These are phyloP conservation scores for Camptogramma bilineatum DNA, from an alignment of 2,888 invertebrate species.

Conservation along the genomic window DNA sequence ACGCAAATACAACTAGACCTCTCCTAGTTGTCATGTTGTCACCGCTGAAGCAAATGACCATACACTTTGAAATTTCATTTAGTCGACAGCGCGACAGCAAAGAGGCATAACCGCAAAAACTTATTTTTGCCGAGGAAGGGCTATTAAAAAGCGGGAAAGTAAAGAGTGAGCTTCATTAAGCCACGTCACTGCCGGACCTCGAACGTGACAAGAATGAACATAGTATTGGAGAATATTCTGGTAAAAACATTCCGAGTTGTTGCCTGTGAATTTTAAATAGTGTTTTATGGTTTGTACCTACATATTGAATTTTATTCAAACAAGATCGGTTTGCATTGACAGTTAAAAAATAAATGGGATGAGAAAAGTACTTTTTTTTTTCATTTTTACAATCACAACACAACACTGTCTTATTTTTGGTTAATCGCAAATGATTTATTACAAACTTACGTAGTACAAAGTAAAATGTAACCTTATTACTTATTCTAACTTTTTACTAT, in stretches of 20 bases:
- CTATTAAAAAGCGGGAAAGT: constrained; percentile 55
- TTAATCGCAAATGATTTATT: too few species aligned
- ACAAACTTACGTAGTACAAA: too few species aligned
- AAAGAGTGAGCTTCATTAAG: constrained; percentile 55
- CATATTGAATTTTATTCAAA: neutral
- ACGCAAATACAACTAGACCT: neutral
- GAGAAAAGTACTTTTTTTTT: neutral
- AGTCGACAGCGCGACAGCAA: constrained; percentile 29
- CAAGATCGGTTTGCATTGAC: neutral
- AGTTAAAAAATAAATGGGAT: neutral
- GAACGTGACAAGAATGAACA: constrained; percentile 54
- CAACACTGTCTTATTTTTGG: too few species aligned
- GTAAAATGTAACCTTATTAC: too few species aligned
- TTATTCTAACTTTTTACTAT: too few species aligned
- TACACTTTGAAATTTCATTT: constrained; percentile 24
- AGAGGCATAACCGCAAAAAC: constrained; percentile 45
- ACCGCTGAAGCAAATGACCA: neutral
- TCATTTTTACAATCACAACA: too few species aligned
- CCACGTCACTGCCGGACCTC: constrained; percentile 47
- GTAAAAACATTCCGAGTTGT: constrained; percentile 20
- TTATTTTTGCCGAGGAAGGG: constrained; percentile 48
- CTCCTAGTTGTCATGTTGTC: neutral
- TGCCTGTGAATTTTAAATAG: constrained; percentile 13
- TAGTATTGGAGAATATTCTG: constrained; percentile 28
- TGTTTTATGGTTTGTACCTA: constrained; percentile 7